A percentile compares a stretch with the other conserved stretches of the same genome.
phyloP scores from a whole-genome alignment of 2,888 invertebrate species.

The Amphipyra tragopoginis region DNA sequence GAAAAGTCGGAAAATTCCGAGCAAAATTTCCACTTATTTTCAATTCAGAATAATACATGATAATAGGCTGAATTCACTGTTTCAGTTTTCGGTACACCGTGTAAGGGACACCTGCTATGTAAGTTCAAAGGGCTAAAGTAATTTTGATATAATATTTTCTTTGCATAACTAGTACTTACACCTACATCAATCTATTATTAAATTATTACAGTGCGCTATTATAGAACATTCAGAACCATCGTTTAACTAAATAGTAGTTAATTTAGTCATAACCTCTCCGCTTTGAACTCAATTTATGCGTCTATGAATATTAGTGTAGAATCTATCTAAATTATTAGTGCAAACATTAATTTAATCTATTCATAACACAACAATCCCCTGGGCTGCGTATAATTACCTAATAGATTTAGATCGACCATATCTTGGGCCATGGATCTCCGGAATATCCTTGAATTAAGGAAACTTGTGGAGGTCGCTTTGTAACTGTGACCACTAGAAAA shows the following conservation, averaged over 20 bases:
- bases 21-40: no score
- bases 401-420: constrained; percentile 36
- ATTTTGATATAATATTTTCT: no score
- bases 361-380: constrained; percentile 47
- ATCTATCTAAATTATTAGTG: constrained; percentile 34
- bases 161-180: no score
- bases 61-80: no score
- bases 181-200: no score
- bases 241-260: constrained; percentile 11
- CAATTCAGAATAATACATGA: no score
- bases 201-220: no score
- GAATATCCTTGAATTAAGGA: constrained; percentile 23
- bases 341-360: constrained; percentile 36
- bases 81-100: no score
- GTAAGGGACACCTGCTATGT: no score
- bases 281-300: constrained; percentile 6
- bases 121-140: no score
- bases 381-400: constrained; percentile 28
- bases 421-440: constrained; percentile 19
- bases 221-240: constrained; percentile 9
- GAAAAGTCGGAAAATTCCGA: no score
- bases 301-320: constrained; percentile 31
- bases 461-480: not conserved
- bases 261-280: constrained; percentile 6
- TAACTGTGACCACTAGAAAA: constrained; percentile 3